Conservation (phyloP, 2,888 invertebrate species). For the Scaptomyza parva region DNA sequence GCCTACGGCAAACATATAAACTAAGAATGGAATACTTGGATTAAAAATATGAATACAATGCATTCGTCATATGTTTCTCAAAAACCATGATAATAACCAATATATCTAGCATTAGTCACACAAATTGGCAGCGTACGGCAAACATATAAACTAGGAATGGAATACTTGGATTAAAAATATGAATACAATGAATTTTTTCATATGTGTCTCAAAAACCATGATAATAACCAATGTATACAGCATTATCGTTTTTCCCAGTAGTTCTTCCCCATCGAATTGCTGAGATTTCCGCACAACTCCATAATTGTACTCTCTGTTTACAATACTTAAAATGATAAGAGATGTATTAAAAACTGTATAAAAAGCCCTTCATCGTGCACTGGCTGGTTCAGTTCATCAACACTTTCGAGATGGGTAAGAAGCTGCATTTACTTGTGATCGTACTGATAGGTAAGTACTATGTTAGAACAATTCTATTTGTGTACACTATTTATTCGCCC, state of each 20-base stretch:
- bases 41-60: neutral
- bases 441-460: slow-evolving; percentile 10
- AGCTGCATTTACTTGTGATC: neutral
- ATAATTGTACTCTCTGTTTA: slow-evolving; percentile 1
- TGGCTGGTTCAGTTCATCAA: neutral
- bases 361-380: neutral
- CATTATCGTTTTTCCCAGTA: neutral
- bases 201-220: too few relatives aligned
- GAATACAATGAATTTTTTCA: neutral
- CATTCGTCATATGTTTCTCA: too few relatives aligned
- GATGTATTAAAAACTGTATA: neutral
- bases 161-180: neutral
- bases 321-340: neutral
- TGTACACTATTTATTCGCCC: neutral
- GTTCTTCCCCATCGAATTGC: neutral
- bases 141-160: neutral
- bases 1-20: neutral
- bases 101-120: slow-evolving; percentile 21
- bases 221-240: neutral
- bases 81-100: too few relatives aligned
- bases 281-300: neutral
- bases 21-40: neutral
- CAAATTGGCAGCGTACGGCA: slow-evolving; percentile 7
- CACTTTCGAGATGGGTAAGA: slow-evolving; percentile 4
- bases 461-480: neutral